Evolutionary conservation across 2,113 vertebrate species (phyloP).

Genomic region (Trichomycterus rosablanca): DNA sequence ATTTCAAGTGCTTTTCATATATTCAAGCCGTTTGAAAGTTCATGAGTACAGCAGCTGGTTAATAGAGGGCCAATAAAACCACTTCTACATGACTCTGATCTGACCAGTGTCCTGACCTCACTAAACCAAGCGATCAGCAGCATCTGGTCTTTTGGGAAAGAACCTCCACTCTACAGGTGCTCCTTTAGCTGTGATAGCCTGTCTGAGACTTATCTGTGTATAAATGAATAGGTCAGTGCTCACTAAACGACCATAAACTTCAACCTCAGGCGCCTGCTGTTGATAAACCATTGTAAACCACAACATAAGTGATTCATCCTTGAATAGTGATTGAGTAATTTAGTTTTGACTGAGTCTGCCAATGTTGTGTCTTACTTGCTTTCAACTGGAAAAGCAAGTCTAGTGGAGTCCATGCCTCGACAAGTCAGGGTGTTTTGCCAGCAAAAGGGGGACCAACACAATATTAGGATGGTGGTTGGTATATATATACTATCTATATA

Average conservation of each 20-base stretch:
- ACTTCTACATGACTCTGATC: too few species aligned
- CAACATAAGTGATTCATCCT: not conserved
- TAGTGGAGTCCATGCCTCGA: too few species aligned
- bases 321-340: slow-evolving; percentile 3
- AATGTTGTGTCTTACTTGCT: slow-evolving; percentile 23
- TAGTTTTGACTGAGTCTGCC: slow-evolving; percentile 27
- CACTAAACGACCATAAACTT: not conserved
- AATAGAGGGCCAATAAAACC: slow-evolving; percentile 20
- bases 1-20: too few species aligned
- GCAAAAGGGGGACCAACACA: too few species aligned
- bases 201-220: slow-evolving; percentile 4
- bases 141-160: slow-evolving; percentile 3
- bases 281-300: slow-evolving; percentile 7
- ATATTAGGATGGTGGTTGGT: too few species aligned
- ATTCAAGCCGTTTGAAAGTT: too few species aligned
- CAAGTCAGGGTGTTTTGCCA: too few species aligned
- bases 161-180: slow-evolving; percentile 5
- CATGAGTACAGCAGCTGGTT: too few species aligned
- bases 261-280: not conserved
- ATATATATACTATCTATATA: too few species aligned
- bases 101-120: too few species aligned
- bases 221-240: not conserved
- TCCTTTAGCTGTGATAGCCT: not conserved
- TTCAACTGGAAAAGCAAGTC: slow-evolving; percentile 15
- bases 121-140: not conserved